Percentiles rank a stretch among this genome's conserved stretches.
These are phyloP conservation scores for Phyllotreta striolata DNA, from an alignment of 2,888 invertebrate genomes.

Conservation along the genomic window DNA sequence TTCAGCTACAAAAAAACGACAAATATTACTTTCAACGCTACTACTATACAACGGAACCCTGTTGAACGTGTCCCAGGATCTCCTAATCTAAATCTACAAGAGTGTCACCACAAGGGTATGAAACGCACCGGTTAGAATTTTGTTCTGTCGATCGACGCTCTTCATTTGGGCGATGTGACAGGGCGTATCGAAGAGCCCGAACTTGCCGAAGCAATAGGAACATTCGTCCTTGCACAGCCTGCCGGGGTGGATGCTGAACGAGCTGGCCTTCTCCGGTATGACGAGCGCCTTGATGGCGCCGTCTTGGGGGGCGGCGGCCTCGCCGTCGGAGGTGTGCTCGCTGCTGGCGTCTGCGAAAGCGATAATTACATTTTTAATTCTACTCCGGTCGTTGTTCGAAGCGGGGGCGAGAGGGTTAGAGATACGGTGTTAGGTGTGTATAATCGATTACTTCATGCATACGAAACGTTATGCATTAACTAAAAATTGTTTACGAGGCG, in stretches of 20 bases:
- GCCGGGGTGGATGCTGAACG: slow-evolving; percentile 86
- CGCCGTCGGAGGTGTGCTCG: slow-evolving; percentile 61
- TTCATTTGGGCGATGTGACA: slow-evolving; percentile 89
- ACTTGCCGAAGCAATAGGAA: slow-evolving; percentile 87
- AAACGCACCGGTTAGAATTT: slow-evolving; percentile 77
- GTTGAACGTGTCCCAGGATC: too few relatives aligned
- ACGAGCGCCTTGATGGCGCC: slow-evolving; percentile 70
- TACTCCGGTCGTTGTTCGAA: too few relatives aligned
- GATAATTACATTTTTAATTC: slow-evolving; percentile 1
- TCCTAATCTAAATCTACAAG: too few relatives aligned
- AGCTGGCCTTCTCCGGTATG: slow-evolving; percentile 88
- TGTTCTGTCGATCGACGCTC: slow-evolving; percentile 80
- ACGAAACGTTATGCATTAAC: too few relatives aligned
- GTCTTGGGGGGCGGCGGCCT: slow-evolving; percentile 57
- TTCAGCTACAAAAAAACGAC: slow-evolving; percentile 67
- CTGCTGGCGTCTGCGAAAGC: slow-evolving; percentile 59
- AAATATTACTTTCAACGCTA: slow-evolving; percentile 9
- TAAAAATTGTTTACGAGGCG: too few relatives aligned
- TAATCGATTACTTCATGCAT: too few relatives aligned
- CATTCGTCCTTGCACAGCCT: slow-evolving; percentile 85
- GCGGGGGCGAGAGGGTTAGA: too few relatives aligned
- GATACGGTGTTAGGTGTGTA: too few relatives aligned
- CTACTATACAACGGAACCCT: too few relatives aligned
- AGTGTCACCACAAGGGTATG: too few relatives aligned
- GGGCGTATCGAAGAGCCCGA: slow-evolving; percentile 85